Evolutionary conservation across 1,140 invertebrate genomes (phyloP).

Genomic region (Macrosteles quadrilineatus): DNA sequence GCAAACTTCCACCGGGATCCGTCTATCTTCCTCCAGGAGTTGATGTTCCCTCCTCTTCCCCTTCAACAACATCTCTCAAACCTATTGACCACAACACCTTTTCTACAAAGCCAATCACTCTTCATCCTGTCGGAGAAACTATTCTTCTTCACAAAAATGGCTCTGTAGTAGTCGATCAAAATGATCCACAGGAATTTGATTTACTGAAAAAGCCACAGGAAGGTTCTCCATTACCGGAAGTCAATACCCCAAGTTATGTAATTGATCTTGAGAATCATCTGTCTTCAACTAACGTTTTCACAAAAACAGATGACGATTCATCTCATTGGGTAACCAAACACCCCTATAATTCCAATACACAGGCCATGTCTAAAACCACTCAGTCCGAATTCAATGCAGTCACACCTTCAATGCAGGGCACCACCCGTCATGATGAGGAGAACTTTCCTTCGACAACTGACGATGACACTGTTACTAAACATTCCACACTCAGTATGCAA

Average conservation of each 20-base stretch:
- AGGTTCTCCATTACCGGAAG: slow-evolving; percentile 21
- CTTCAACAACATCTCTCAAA: slow-evolving; percentile 15
- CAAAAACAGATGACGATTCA: neutral
- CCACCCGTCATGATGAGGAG: slow-evolving; percentile 3
- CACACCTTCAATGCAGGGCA: slow-evolving; percentile 1
- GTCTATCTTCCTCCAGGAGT: slow-evolving; percentile 24
- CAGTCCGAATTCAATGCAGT: neutral
- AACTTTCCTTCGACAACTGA: slow-evolving; percentile 8
- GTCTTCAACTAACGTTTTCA: neutral
- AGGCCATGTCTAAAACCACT: slow-evolving; percentile 7
- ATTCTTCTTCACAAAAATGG: slow-evolving; percentile 65
- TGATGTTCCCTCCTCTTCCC: slow-evolving; percentile 2
- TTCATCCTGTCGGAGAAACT: slow-evolving; percentile 57
- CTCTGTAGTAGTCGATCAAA: slow-evolving; percentile 56
- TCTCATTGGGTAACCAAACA: slow-evolving; percentile 5
- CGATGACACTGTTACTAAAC: neutral
- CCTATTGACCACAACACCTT: neutral
- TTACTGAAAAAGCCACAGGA: slow-evolving; percentile 30
- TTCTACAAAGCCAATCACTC: slow-evolving; percentile 12
- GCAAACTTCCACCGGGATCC: slow-evolving; percentile 60
- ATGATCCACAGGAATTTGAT: slow-evolving; percentile 61
- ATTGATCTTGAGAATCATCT: neutral
- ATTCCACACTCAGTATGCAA: neutral
- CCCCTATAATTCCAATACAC: slow-evolving; percentile 18
- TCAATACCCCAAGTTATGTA: slow-evolving; percentile 35